These are phyloP conservation scores for Sphyrna mokarran DNA, from an alignment of 2,113 vertebrate genomes.

Conservation along the genomic window DNA sequence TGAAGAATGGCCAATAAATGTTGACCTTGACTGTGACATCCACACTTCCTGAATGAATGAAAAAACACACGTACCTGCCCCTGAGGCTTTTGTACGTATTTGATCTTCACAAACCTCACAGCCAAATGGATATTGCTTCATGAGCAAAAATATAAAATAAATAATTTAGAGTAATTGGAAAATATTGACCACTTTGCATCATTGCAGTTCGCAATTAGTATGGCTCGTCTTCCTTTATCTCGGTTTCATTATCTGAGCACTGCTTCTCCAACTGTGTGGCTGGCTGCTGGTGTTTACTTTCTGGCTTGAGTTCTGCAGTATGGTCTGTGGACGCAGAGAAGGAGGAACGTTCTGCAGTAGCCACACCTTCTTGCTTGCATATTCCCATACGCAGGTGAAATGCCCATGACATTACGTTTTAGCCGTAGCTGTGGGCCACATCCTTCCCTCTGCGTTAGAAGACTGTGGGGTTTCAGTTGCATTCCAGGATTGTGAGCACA, in stretches of 20 bases:
- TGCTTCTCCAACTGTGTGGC: not conserved
- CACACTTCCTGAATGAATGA: not conserved
- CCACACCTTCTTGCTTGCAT: not conserved
- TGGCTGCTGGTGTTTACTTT: not conserved
- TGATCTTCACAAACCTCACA: not conserved
- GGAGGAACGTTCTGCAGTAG: not conserved
- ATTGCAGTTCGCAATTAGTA: not conserved
- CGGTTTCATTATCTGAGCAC: not conserved
- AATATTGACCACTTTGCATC: conserved; percentile 7
- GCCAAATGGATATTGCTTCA: not conserved
- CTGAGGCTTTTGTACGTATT: not conserved
- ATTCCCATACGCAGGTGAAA: not conserved
- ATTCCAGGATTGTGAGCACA: too few relatives aligned
- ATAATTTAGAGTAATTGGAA: conserved; percentile 20
- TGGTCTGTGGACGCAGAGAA: not conserved
- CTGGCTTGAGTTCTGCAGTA: not conserved
- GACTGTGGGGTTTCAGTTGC: not conserved
- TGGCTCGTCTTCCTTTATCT: not conserved
- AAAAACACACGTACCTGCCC: not conserved
- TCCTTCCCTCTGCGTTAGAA: not conserved
- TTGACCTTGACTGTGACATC: too few relatives aligned
- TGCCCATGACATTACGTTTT: not conserved
- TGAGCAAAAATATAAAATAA: not conserved
- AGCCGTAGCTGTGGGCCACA: not conserved
- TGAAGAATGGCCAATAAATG: too few relatives aligned